Evolutionary conservation across 2,888 invertebrate genomes (phyloP), one percentile per base, ranked within the genome.

Genomic region (Drosophila silvestris): DNA sequence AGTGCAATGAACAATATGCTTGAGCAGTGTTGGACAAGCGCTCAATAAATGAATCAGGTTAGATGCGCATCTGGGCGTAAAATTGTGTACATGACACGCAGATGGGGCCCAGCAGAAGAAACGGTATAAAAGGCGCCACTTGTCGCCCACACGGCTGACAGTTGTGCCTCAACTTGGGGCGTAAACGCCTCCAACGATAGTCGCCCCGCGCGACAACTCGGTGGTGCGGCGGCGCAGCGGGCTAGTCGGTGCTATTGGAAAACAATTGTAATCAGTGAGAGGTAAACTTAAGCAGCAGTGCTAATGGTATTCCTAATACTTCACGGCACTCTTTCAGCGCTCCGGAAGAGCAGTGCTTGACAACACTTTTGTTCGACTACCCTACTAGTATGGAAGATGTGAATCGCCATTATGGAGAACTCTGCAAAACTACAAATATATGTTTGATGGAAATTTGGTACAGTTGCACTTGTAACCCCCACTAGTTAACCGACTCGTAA

Each of bases 1-100:
- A 87, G 75, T 75, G 90, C 90, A 89, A 59, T 89, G 85, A 84
- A 70, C 91, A 89, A 89, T 85, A 75, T 80, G 66, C 61, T 69
- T 53, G 59, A 63, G 39, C 74, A 65, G 58, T 63, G 71, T 71
- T 52, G 69, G 59, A 65, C 69, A 64, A 57, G 71, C 51, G 66
- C 67, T 72, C 78, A 81, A 83, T 83, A 86, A 90, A 83, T 86
- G 78, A 77, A 78, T 76, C 54, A 54, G 54, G 67, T 72, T 79
- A 72, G 84, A 89, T 85, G 91, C 32, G 68, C 91, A 85, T 75
- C 88, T 79, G 73, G 73, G 74, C 83, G 91, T 73, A 75, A 89
- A 85, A 85, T 85, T 85, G 88, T 68, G 47, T 81, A 71, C 56
- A 64, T 44, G 35, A 44, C 30, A 28, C 62, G 62, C 73, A 84